These are phyloP conservation scores for Drosophila merina DNA, from an alignment of 2,888 invertebrate genomes.

Conservation along the genomic window DNA sequence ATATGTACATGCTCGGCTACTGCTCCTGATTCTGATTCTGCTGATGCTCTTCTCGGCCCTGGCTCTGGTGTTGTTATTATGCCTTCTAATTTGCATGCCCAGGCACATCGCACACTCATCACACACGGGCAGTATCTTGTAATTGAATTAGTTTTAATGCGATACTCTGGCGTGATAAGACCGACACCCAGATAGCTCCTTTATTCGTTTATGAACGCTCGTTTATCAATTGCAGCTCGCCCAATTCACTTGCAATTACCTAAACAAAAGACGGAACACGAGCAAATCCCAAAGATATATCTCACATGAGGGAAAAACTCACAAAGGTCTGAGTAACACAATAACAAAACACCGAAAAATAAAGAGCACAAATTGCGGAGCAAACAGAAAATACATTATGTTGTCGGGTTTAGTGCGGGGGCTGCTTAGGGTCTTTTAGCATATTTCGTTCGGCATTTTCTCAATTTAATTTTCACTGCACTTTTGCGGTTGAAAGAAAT, in stretches of 20 bases:
- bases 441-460: conserved; percentile 10
- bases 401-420: conserved; percentile 6
- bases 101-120: conserved; percentile 20
- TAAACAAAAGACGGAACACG: conserved; percentile 35
- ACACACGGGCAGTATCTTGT: conserved; percentile 45
- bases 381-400: conserved; percentile 27
- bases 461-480: conserved; percentile 26
- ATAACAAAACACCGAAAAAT: conserved; percentile 20
- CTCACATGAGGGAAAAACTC: conserved; percentile 22
- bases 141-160: conserved; percentile 74
- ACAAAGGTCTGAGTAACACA: conserved; percentile 32
- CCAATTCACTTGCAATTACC: conserved; percentile 50
- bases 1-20: background rate
- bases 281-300: conserved; percentile 19
- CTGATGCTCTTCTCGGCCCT: background rate
- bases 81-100: conserved; percentile 47
- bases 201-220: conserved; percentile 36
- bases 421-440: conserved; percentile 19
- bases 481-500: conserved; percentile 8
- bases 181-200: conserved; percentile 41
- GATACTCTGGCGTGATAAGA: conserved; percentile 48
- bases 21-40: conserved; percentile 3
- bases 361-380: conserved; percentile 53
- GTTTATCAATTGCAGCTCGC: conserved; percentile 52
- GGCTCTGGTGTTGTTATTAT: conserved; percentile 1